Conservation (phyloP, 2,797 vertebrate species). For the Miichthys miiuy region DNA sequence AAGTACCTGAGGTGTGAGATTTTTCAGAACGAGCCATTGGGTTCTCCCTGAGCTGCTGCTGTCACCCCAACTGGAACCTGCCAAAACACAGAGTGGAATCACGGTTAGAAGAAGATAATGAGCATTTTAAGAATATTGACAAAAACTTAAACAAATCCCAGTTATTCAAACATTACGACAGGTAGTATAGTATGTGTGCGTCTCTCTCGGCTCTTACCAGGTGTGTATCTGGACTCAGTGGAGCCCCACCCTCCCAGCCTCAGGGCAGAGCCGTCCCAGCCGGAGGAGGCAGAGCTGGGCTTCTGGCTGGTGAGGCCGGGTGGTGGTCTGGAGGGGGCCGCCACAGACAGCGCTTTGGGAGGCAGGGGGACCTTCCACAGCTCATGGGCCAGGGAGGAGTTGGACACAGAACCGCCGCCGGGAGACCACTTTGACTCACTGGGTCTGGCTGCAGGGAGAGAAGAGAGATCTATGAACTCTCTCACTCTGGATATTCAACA, state of each 20-base stretch:
- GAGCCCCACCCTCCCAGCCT: conserved; percentile 92
- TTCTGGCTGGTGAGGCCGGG: conserved; percentile 98
- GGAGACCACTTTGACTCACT: conserved; percentile 99
- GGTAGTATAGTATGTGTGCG: neutral
- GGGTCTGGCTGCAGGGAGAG: conserved; percentile 90
- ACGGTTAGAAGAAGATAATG: neutral
- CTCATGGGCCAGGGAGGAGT: conserved; percentile 99
- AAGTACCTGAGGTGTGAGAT: conserved; percentile 98
- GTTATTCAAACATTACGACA: neutral
- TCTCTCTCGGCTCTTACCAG: conserved; percentile 85
- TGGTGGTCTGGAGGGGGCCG: conserved; percentile 96
- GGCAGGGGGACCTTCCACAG: conserved; percentile 99
- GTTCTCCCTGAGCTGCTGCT: conserved; percentile 99
- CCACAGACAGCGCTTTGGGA: conserved; percentile 95
- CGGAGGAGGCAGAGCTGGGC: conserved; percentile 88
- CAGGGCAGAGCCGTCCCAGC: conserved; percentile 92
- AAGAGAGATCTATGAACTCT: neutral
- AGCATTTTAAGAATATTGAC: neutral
- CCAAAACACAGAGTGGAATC: conserved; percentile 7
- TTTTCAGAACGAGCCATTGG: conserved; percentile 99
- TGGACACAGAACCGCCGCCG: conserved; percentile 90
- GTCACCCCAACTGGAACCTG: conserved; percentile 97
- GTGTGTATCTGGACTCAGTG: conserved; percentile 95
- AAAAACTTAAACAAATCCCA: neutral
- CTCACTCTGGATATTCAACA: neutral